These are phyloP conservation scores for Schizotus pectinicornis DNA, from an alignment of 2,888 invertebrate genomes.

Conservation along the genomic window DNA sequence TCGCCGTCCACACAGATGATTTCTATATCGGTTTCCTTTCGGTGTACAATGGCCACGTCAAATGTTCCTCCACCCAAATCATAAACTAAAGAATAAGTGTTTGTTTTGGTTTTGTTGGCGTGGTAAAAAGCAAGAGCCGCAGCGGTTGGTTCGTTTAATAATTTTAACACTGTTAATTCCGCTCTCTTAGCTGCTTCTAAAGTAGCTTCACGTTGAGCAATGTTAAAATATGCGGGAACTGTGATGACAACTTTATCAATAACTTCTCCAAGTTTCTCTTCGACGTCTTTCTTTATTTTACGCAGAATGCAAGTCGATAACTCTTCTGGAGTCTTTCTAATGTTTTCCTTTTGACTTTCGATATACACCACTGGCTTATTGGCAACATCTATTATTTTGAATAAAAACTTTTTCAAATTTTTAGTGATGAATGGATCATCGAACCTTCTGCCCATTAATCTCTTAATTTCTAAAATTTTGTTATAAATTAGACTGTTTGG, in stretches of 20 bases:
- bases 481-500: neutral
- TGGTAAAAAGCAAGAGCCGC: slow-evolving; percentile 15
- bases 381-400: neutral
- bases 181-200: slow-evolving; percentile 15
- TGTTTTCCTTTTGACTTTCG: neutral
- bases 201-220: slow-evolving; percentile 15
- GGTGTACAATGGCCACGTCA: slow-evolving; percentile 38
- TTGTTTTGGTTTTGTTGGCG: neutral
- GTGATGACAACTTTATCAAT: slow-evolving; percentile 21
- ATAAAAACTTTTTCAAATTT: slow-evolving; percentile 2
- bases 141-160: slow-evolving; percentile 22
- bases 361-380: neutral
- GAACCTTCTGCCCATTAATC: slow-evolving; percentile 5
- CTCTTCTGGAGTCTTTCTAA: slow-evolving; percentile 12
- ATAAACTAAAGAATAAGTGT: slow-evolving; percentile 33
- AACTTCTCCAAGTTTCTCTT: neutral
- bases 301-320: slow-evolving; percentile 2
- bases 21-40: slow-evolving; percentile 24
- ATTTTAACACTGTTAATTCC: slow-evolving; percentile 18
- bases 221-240: slow-evolving; percentile 25
- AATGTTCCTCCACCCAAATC: slow-evolving; percentile 45
- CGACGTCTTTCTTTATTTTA: slow-evolving; percentile 18
- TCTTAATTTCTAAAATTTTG: slow-evolving; percentile 12
- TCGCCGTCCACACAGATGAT: slow-evolving; percentile 40
- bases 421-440: slow-evolving; percentile 11